Conservation (phyloP, 2,888 invertebrate genomes). For the Plagodis pulveraria region DNA sequence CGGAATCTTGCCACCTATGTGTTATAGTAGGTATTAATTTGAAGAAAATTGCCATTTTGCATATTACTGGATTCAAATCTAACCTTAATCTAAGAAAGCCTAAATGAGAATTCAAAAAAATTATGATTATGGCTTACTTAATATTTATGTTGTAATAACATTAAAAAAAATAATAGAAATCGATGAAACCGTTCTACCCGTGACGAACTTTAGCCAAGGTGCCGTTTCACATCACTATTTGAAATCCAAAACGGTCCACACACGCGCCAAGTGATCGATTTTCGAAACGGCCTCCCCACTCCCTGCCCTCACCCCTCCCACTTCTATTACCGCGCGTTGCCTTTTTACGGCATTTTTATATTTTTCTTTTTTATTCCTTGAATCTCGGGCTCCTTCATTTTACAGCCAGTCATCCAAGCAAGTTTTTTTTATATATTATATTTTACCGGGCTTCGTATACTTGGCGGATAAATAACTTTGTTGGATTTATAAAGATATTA, state of each 20-base stretch:
- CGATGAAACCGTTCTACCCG: too few species aligned
- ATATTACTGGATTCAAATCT: too few species aligned
- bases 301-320: slow-evolving; percentile 45
- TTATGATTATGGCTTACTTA: too few species aligned
- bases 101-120: too few species aligned
- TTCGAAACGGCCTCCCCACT: slow-evolving; percentile 63
- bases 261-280: slow-evolving; percentile 79
- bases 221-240: slow-evolving; percentile 39
- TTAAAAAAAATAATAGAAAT: too few species aligned
- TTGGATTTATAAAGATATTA: too few species aligned
- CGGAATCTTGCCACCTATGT: too few species aligned
- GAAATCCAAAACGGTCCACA: slow-evolving; percentile 74
- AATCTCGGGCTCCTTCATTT: slow-evolving; percentile 53
- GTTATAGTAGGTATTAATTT: too few species aligned
- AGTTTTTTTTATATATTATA: slow-evolving; percentile 29
- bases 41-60: too few species aligned
- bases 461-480: neutral
- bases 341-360: slow-evolving; percentile 66
- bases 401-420: slow-evolving; percentile 41
- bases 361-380: slow-evolving; percentile 64
- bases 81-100: too few species aligned
- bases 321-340: slow-evolving; percentile 61
- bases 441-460: slow-evolving; percentile 1
- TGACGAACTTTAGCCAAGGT: neutral
- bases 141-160: too few species aligned